A percentile compares a stretch with the other conserved stretches of the same genome.
Conservation (phyloP, 2,113 vertebrate genomes). For the Diphyllodes magnificus region DNA sequence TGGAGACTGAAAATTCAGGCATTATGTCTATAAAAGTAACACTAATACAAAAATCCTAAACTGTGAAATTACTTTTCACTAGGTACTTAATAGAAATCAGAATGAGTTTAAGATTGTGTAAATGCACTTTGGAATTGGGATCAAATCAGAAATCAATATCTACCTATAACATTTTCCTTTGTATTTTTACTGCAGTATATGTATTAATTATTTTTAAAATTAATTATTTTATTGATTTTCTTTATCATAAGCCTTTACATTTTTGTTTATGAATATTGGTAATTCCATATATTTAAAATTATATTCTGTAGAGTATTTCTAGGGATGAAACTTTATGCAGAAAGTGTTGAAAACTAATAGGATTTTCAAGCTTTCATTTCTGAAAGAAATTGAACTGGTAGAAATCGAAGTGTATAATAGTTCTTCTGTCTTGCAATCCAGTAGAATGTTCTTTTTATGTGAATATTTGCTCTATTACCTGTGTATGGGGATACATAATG, state of each 20-base stretch:
- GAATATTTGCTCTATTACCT: neutral
- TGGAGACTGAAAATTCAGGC: neutral
- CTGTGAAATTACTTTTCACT: neutral
- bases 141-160: neutral
- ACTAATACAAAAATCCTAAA: neutral
- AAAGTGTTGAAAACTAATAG: rapidly evolving
- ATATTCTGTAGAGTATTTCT: neutral
- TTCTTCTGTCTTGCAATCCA: neutral
- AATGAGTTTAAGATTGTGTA: neutral
- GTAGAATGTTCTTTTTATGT: neutral
- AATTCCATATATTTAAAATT: neutral
- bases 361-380: neutral
- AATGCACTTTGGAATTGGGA: neutral
- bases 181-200: neutral
- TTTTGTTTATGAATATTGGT: neutral
- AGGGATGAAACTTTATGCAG: neutral
- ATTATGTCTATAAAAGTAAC: neutral
- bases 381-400: neutral
- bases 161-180: neutral
- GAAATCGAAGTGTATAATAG: neutral
- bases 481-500: neutral
- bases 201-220: neutral
- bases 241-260: neutral
- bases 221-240: neutral
- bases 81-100: neutral